phyloP scores from a whole-genome alignment of 1,140 invertebrate species.

The Euschistus heros region DNA sequence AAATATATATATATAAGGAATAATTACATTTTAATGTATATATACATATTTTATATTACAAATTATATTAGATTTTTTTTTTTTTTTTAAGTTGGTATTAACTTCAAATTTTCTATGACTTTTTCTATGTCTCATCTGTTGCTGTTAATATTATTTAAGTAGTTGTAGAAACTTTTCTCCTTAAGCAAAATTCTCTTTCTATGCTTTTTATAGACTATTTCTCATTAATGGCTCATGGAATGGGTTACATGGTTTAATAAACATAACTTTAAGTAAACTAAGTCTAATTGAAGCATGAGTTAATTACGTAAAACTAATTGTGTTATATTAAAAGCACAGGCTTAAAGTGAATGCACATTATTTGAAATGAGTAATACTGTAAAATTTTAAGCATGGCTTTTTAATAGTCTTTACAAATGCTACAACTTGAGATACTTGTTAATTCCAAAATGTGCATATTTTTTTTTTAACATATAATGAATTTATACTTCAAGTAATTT shows the following conservation, averaged over 20 bases:
- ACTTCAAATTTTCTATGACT: background rate
- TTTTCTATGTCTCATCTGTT: constrained; percentile 12
- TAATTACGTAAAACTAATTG: background rate
- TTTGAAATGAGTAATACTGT: constrained; percentile 6
- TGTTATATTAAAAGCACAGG: constrained; percentile 9
- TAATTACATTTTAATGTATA: too few relatives aligned
- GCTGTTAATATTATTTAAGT: background rate
- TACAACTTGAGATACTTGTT: constrained; percentile 3
- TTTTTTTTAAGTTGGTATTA: too few relatives aligned
- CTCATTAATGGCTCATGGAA: too few relatives aligned
- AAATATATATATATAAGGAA: too few relatives aligned
- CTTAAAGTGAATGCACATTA: constrained; percentile 12
- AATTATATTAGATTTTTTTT: too few relatives aligned
- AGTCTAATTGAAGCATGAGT: constrained; percentile 7
- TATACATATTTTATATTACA: too few relatives aligned
- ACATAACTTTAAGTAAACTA: background rate
- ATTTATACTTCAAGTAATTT: too few relatives aligned
- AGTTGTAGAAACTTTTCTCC: constrained; percentile 8
- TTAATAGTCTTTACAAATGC: constrained; percentile 3
- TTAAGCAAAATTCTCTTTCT: constrained; percentile 1
- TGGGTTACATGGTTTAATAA: too few relatives aligned
- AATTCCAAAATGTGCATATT: too few relatives aligned
- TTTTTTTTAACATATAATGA: too few relatives aligned
- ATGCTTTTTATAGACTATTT: background rate
- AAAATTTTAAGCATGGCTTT: constrained; percentile 11